Evolutionary conservation across 1,140 invertebrate species (phyloP), one percentile per base, ranked within the genome.

Genomic region (Panagrolaimus sp.): DNA sequence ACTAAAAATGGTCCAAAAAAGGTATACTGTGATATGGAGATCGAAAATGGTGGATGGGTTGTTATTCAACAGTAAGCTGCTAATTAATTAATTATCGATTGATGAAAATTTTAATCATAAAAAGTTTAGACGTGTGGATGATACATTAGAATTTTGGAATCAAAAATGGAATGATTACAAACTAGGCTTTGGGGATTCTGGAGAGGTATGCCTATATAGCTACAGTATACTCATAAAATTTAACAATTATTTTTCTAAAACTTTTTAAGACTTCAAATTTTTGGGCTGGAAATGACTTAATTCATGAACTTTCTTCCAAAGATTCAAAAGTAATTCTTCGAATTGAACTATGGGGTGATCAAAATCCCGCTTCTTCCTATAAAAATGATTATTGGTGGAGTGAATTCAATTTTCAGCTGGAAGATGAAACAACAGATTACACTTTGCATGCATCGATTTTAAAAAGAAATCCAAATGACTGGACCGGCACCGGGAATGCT

Each of bases 21-120:
- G 24, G 78, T 78, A 17, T 78, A 68, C 68, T 80, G 78, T 63
- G 77, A 80, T 46, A 70, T 76, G 38, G 69, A 72, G 17, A 75
- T 71, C 0, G 74, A 76, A 24, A 81, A 78, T 9, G 74, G 77
- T 9, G 80, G 80, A 8, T 83, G 82, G 82, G 82, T 80, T 43
- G 78, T 83, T 26, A 24, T 83, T 14, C 81, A 83, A 68, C 45
- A 76, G 24, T 67, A 77, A 17, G 80, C 73, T 14, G 74, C 10
- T 45, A 21, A n/a, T 15, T n/a, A 4, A 24, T 44, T 52, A n/a
- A 63, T 66, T n/a, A n/a, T 45, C 38, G 6, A n/a, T 10, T 4
- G 21, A 4, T 4, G 15, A 24, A 15, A 48, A 24, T 10, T 4
- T 58, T 58, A 4, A 26, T 58, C n/a, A n/a, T n/a, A n/a, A n/a